Percentiles rank a stretch among this genome's conserved stretches.
Evolutionary conservation across 1,140 invertebrate species (phyloP).

Genomic region (Homarus americanus): DNA sequence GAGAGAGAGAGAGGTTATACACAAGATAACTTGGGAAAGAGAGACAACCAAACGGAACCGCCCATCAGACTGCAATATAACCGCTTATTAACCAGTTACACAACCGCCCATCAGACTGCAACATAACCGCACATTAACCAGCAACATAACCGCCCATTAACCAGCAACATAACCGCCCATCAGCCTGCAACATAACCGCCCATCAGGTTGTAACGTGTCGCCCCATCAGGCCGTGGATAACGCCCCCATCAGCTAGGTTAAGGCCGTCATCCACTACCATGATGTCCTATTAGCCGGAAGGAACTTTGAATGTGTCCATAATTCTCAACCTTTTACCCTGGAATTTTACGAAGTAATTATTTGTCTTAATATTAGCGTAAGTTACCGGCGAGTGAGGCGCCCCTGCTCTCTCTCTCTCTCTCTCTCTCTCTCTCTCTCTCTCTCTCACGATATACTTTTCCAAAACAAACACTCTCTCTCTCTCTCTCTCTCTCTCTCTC

Average conservation of each 20-base stretch:
- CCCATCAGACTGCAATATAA: neutral
- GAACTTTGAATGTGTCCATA: slow-evolving; percentile 69
- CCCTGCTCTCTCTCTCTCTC: neutral
- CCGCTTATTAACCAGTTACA: neutral
- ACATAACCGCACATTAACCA: slow-evolving; percentile 12
- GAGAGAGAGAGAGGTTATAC: no score
- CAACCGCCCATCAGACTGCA: neutral
- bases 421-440: neutral
- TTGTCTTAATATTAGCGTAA: slow-evolving; percentile 69
- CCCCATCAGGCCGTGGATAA: slow-evolving; percentile 24
- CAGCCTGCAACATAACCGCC: slow-evolving; percentile 25
- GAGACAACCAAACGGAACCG: neutral
- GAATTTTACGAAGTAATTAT: slow-evolving; percentile 68
- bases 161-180: neutral
- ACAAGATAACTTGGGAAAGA: no score
- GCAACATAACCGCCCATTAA: neutral
- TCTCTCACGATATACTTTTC: no score
- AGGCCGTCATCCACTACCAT: slow-evolving; percentile 55
- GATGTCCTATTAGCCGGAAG: slow-evolving; percentile 67
- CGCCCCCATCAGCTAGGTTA: slow-evolving; percentile 56
- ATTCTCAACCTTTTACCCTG: slow-evolving; percentile 67
- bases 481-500: neutral
- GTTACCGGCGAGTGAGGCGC: slow-evolving; percentile 46
- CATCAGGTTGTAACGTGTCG: slow-evolving; percentile 36
- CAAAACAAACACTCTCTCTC: no score